Base-by-base conservation (phyloP, 2,797 vertebrate genomes). In the Sebastes minor region DNA sequence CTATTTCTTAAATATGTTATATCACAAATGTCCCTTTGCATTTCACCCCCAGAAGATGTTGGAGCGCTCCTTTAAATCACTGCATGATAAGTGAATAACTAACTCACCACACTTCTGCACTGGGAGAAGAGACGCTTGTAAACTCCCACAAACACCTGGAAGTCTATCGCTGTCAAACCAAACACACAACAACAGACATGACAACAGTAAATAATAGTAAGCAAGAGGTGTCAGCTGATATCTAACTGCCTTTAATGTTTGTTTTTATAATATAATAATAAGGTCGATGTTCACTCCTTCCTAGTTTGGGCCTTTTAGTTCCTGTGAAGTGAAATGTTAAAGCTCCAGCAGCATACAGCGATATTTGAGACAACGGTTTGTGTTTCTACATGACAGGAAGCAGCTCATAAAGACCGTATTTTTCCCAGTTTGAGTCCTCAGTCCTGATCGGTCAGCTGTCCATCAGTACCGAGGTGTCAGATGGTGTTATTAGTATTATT, bases 61-160 rank as follows among this genome's bases (percentile, higher is more conserved):
- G 3, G 20, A n/a, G 7, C 18, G 20, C 46, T 52, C 20, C 18
- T 52, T 20, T 52, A n/a, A 20, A 52, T 52, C 46, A 52, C 16
- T 18, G 16, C 46, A 52, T 52, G 46, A 9, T 4, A 52, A 18
- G 16, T 52, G 18, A 52, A n/a, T 20, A 52, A 20, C 18, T 0
- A 38, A 83, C 95, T 94, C 77, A 96, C 96, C 94, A 96, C 94
- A 80, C 70, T 90, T 59, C 93, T 84, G 80, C 95, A 96, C 83
- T 95, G 95, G 22, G 81, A 22, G 71, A 92, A 95, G 35, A 96
- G 90, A 6, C 88, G 81, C 59, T 77, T 91, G 83, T 93, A 95
- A 72, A 95, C 70, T 13, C 82, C 88, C 77, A 95, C 70, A 65
- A 96, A 95, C 59, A 90, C 52, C 55, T 94, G 94, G 83, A 95